Conservation (phyloP, 2,888 invertebrate species). For the Drosophila lutescens region DNA sequence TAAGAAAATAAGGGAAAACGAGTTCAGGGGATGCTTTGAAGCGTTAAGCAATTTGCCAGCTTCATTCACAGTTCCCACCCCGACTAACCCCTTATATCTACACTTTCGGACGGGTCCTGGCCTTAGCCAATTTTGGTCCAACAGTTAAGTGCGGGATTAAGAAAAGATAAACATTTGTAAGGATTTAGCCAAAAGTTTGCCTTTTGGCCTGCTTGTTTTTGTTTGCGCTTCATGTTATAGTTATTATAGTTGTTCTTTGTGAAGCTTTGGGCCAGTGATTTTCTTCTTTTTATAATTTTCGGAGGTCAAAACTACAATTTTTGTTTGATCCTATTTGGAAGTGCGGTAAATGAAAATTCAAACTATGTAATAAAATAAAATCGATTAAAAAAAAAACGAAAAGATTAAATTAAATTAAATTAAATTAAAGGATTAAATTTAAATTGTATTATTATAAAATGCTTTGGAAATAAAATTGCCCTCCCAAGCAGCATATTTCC, state of each 20-base stretch:
- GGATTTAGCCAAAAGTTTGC: conserved; percentile 82
- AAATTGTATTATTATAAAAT: not conserved
- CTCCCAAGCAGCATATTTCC: not conserved
- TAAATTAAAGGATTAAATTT: not conserved
- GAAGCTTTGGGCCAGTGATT: conserved; percentile 21
- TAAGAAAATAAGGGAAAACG: conserved; percentile 70
- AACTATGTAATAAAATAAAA: too few relatives aligned
- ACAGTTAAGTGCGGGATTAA: conserved; percentile 82
- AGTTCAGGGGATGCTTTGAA: conserved; percentile 49
- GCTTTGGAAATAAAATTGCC: not conserved
- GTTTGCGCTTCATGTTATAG: conserved; percentile 59
- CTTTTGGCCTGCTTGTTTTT: conserved; percentile 71
- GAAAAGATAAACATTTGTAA: conserved; percentile 84
- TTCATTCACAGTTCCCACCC: conserved; percentile 40
- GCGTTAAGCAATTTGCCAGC: conserved; percentile 81
- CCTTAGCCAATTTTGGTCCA: conserved; percentile 66
- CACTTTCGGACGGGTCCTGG: conserved; percentile 21
- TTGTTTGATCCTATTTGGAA: conserved; percentile 32
- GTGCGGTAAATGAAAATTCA: too few relatives aligned
- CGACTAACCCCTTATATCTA: conserved; percentile 1
- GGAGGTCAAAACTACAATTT: conserved; percentile 25
- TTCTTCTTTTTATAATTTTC: conserved; percentile 32
- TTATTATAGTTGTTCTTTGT: conserved; percentile 64
- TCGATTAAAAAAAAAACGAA: too few relatives aligned
- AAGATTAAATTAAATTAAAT: too few relatives aligned